Percentiles rank a stretch among this genome's conserved stretches.
These are phyloP conservation scores for Saccostrea glomerata DNA, from an alignment of 1,140 invertebrate genomes.

Conservation along the genomic window DNA sequence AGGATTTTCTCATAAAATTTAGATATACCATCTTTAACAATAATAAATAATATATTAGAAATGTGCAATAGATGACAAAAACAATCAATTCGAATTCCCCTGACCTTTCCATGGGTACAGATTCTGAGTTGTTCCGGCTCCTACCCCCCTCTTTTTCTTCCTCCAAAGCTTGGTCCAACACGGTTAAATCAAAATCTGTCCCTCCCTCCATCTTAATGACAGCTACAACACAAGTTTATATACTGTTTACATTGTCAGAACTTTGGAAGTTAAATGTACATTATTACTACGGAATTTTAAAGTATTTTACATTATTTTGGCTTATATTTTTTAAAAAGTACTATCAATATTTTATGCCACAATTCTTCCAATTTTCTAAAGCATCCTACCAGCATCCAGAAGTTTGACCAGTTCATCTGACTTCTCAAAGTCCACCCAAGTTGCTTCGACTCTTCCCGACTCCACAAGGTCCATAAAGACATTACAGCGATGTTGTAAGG, in stretches of 20 bases:
- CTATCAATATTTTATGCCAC: no score
- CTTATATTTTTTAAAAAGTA: no score
- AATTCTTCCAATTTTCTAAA: no score
- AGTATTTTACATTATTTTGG: no score
- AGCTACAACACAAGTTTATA: slow-evolving; percentile 79
- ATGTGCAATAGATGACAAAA: background rate
- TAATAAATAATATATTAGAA: background rate
- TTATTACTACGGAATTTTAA: no score
- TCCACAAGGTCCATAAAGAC: slow-evolving; percentile 94
- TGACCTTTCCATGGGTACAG: slow-evolving; percentile 48
- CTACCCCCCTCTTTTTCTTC: slow-evolving; percentile 60
- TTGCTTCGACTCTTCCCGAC: slow-evolving; percentile 86
- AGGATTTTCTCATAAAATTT: background rate
- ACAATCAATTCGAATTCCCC: background rate
- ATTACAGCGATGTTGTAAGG: slow-evolving; percentile 92
- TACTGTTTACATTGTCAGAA: no score
- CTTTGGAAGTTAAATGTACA: no score
- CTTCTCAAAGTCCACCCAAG: slow-evolving; percentile 92
- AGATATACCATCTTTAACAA: background rate
- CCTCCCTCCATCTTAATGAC: slow-evolving; percentile 98
- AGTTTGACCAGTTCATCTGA: slow-evolving; percentile 92
- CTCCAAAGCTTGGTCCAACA: slow-evolving; percentile 83
- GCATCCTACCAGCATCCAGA: slow-evolving; percentile 87
- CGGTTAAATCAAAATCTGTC: slow-evolving; percentile 94
- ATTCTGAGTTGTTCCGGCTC: slow-evolving; percentile 67